Conservation (phyloP, 2,113 vertebrate species). For the Hippoglossus stenolepis region DNA sequence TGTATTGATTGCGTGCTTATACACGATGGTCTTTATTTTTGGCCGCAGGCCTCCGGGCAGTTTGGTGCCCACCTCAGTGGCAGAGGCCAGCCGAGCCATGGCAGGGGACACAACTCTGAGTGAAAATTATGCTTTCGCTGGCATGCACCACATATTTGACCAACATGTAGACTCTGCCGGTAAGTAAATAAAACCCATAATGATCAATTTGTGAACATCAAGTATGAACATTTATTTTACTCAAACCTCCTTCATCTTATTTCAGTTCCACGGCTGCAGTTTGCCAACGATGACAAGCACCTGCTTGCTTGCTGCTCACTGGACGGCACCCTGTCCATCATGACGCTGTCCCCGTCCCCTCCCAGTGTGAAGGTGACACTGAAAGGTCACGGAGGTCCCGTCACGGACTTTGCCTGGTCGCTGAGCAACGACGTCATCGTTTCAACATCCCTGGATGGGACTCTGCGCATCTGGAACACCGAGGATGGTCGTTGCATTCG, state of each 20-base stretch:
- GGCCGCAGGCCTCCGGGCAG: slow-evolving; percentile 88
- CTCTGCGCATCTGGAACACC: slow-evolving; percentile 93
- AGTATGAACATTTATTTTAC: not conserved
- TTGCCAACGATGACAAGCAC: slow-evolving; percentile 94
- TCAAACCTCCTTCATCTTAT: not conserved
- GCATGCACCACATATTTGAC: slow-evolving; percentile 96
- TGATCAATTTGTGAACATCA: not conserved
- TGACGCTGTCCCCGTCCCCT: slow-evolving; percentile 89
- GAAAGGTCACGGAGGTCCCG: slow-evolving; percentile 87
- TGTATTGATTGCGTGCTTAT: not conserved
- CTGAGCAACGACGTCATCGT: slow-evolving; percentile 96
- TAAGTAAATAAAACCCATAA: slow-evolving; percentile 57
- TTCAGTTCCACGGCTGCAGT: slow-evolving; percentile 91
- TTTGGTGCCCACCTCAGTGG: slow-evolving; percentile 91
- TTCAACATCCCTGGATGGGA: slow-evolving; percentile 90
- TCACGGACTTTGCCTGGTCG: slow-evolving; percentile 95
- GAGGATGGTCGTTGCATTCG: slow-evolving; percentile 92
- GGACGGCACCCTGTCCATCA: slow-evolving; percentile 92
- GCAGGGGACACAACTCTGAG: slow-evolving; percentile 93
- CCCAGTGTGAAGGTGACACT: slow-evolving; percentile 89
- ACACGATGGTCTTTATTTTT: slow-evolving; percentile 30
- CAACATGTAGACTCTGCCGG: slow-evolving; percentile 93
- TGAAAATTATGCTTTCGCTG: slow-evolving; percentile 96
- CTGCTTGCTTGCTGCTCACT: slow-evolving; percentile 95
- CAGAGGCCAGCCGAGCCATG: slow-evolving; percentile 95